Evolutionary conservation across 2,113 vertebrate species (phyloP), one percentile per base, ranked within the genome.

Genomic region (Sebastes fasciatus): DNA sequence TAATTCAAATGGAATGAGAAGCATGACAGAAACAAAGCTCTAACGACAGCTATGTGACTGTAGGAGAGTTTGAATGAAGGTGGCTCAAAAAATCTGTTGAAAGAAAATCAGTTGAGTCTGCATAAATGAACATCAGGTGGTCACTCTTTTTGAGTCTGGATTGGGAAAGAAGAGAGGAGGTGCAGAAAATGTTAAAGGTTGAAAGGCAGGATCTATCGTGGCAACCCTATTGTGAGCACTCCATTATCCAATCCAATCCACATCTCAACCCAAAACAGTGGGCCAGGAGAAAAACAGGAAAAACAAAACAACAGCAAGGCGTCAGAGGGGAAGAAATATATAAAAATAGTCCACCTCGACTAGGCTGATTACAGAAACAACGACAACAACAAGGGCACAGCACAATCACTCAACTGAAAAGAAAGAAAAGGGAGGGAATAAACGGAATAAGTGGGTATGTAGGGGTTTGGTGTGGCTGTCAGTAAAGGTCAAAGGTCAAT

Each of bases 211-310:
- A 89, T 95, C 95, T 97, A 98, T 98, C 95, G 94, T 99, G 97
- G 98, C 97, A 99, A 98, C 97, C 97, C 98, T 97, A 97, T 95
- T 96, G 96, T 97, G 95, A 96, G 96, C 98, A 98, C 96, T 96
- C 96, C 95, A 97, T 97, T 97, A 97, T 97, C 96, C 96, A 97
- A 96, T 96, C 96, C 96, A 97, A 96, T 95, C 79, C 97, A 96
- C 96, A 95, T 97, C 95, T 95, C 95, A 97, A 96, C 96, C 95
- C 93, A 96, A 89, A 96, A 96, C 91, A 94, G 85, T 83, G 69
- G 71, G 68, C 80, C 86, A 86, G 86, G 68, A 89, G 78, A 65
- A 84, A 82, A 88, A 80, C 68, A 85, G 66, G 74, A 88, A 88
- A 77, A 93, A 67, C 90, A 73, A 86, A 95, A 96, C 94, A 96